phyloP scores from a whole-genome alignment of 2,113 vertebrate genomes.

The Amazona vittata region DNA sequence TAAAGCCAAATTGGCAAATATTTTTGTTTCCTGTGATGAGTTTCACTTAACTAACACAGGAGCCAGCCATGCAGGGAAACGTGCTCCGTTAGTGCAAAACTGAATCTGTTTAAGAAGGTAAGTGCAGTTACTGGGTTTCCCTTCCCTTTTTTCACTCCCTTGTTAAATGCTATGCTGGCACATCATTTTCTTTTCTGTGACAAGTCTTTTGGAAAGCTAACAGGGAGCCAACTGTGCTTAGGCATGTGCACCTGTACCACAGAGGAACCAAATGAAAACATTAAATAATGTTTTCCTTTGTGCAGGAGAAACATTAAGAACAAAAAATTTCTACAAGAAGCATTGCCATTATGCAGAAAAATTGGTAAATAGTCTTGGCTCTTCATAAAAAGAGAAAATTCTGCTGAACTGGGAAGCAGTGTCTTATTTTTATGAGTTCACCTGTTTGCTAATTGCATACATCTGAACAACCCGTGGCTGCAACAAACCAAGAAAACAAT shows the following conservation, averaged over 20 bases:
- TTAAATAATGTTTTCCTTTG: not conserved
- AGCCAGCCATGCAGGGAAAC: not conserved
- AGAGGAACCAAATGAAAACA: not conserved
- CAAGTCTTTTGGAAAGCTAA: not conserved
- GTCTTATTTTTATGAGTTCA: not conserved
- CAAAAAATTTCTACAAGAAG: not conserved
- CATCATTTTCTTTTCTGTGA: not conserved
- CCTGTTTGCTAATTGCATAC: not conserved
- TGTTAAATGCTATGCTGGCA: not conserved
- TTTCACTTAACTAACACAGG: not conserved
- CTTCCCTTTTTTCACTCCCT: not conserved
- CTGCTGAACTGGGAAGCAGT: not conserved
- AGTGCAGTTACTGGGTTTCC: not conserved
- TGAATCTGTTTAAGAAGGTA: not conserved
- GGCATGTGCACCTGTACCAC: not conserved
- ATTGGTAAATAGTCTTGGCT: not conserved
- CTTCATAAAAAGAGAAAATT: not conserved
- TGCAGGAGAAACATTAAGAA: not conserved
- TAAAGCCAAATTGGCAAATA: conserved; percentile 27
- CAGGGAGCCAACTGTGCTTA: conserved; percentile 2
- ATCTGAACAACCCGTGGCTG: not conserved
- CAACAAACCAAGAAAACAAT: not conserved
- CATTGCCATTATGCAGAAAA: not conserved
- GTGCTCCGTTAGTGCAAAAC: not conserved
- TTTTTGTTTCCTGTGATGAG: not conserved